Base-by-base conservation (phyloP, 1,140 invertebrate genomes). In the Eriosoma lanigerum region DNA sequence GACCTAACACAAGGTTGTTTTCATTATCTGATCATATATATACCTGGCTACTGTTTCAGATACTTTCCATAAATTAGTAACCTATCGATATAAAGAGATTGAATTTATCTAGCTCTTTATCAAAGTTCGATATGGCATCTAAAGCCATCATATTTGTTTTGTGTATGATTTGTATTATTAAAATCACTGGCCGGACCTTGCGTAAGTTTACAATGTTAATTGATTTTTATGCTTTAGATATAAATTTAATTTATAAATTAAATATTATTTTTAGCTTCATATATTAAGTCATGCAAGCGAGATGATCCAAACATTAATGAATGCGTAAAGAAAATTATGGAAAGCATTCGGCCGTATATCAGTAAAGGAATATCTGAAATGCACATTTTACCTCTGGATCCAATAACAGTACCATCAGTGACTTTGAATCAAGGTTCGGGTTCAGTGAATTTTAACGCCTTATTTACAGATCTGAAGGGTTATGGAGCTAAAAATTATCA, bases 291-390 rank as follows among this genome's bases (percentile, higher is more conserved):
- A 38, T 83, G 82, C 26, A 81, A 81, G 8, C 26, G 81, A 68
- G 56, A 81, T 58, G 81, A 82, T n/a, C 72, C 82, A 1, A 4
- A 64, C 3, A 29, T 83, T 8, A 78, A 82, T n/a, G 58, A 80
- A 15, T 83, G 82, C 29, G 15, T 83, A 44, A 66, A 58, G 8
- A 68, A 75, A 2, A 32, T 82, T 19, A n/a, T 83, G 21, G 62
- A 68, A 6, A 62, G 38, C 15, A 29, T 83, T 19, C 54, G 68
- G 19, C 80, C 81, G 4, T 60, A 62, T 29, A 64, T 81, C 10
- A 50, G 24, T 44, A 81, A 81, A 52, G 82, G 82, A 38, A 81
- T 83, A 21, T 75, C 82, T 21, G 82, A 83, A 80, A 68, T 83
- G 52, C 72, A 78, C 19, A 21, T 83, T 17, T 80, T 81, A 44